These are phyloP conservation scores for Uropetala carovei DNA, from an alignment of 2,888 invertebrate species.

Conservation along the genomic window DNA sequence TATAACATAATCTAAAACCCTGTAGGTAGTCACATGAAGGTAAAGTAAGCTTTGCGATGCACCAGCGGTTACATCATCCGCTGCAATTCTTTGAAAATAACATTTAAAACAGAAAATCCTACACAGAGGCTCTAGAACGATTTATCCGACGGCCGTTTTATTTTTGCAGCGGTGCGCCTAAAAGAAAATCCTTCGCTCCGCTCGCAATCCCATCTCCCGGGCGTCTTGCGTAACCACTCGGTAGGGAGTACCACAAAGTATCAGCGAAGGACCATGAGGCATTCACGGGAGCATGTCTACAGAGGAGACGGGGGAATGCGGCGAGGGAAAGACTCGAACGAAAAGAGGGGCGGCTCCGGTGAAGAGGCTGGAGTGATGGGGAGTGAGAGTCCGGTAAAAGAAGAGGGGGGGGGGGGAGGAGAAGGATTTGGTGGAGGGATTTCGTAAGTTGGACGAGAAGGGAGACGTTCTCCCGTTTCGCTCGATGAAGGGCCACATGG, in stretches of 20 bases:
- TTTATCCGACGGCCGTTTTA: background rate
- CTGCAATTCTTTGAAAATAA: background rate
- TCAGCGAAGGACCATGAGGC: background rate
- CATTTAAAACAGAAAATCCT: background rate
- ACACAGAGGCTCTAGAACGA: background rate
- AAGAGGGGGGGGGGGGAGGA: background rate
- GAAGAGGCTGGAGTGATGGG: background rate
- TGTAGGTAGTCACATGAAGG: too few relatives aligned
- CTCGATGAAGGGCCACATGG: background rate
- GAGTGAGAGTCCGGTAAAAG: background rate
- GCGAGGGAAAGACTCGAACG: slow-evolving; percentile 22
- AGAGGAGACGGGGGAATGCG: background rate
- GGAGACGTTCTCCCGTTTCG: slow-evolving; percentile 25
- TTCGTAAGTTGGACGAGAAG: slow-evolving; percentile 8
- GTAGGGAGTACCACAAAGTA: background rate
- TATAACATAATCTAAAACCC: too few relatives aligned
- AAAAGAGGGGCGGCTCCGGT: slow-evolving; percentile 16
- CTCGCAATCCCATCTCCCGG: slow-evolving; percentile 2
- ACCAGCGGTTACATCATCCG: too few relatives aligned
- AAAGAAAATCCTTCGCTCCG: background rate
- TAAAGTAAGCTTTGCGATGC: too few relatives aligned
- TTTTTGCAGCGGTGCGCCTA: background rate
- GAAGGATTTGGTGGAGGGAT: slow-evolving; percentile 26
- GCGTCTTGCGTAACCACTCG: slow-evolving; percentile 9
- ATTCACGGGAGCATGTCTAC: background rate